Evolutionary conservation across 2,113 vertebrate genomes (phyloP), one percentile per base, ranked within the genome.

Genomic region (Pedetes capensis): DNA sequence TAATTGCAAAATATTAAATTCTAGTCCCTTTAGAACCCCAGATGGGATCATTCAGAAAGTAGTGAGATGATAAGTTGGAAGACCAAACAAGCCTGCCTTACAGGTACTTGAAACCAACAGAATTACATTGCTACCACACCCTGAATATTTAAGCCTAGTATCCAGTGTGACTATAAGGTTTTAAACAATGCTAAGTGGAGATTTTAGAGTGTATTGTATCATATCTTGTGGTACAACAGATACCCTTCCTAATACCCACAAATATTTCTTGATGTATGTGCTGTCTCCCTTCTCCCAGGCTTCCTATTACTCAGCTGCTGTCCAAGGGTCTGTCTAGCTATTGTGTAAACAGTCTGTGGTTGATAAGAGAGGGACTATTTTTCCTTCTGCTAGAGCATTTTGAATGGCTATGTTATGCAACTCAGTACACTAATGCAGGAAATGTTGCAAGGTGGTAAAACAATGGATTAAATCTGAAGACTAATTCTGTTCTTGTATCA

Each of bases 1-100:
- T 72, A 76, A 93, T 95, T 87, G 17, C 69, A 76, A 86, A 97
- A 96, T 90, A 96, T 39, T 89, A 61, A 95, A 91, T 64, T 76
- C 68, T 57, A 87, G 47, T 90, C 76, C 92, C 66, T 94, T 86
- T 57, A 88, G 80, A 96, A 89, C 47, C 16, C 72, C 59, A 76
- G 80, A 76, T 71, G 27, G 29, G 25, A 76, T 94, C 39, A 55
- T 79, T 93, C 79, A 92, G 59, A 96, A 81, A 34, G 71, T 74
- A 69, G 23, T 75, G 44, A 84, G 76, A 87, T 96, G 68, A 59
- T 64, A 92, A 95, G 92, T 39, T 81, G 20, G 47, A 82, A 93
- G 63, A 42, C 29, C 74, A 76, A 90, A 81, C 32, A n/a, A 72
- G 14, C 47, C 92, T 79, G 44, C 71, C 47, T 93, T 89, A 37